Percentiles rank a stretch among this genome's conserved stretches.
Conservation (phyloP, 2,888 invertebrate species). For the Autographa pulchrina region DNA sequence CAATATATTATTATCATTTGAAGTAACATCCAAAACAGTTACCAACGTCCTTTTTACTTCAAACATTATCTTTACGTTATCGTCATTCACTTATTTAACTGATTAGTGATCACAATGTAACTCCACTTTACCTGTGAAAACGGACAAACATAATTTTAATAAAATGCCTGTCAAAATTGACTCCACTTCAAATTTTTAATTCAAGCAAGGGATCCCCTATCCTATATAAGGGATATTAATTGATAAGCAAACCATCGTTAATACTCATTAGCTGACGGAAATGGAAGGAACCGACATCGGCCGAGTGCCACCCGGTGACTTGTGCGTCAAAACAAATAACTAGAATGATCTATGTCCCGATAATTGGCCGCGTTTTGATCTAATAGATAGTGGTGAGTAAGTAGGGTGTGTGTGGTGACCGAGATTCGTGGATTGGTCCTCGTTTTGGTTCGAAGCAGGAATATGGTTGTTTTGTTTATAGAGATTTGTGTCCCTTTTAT, state of each 20-base stretch:
- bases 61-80: too few relatives aligned
- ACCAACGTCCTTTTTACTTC: too few relatives aligned
- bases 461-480: neutral
- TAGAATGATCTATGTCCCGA: constrained; percentile 81
- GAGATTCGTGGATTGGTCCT: constrained; percentile 29
- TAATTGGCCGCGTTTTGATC: constrained; percentile 82
- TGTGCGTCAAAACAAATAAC: constrained; percentile 84
- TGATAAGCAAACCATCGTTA: constrained; percentile 57
- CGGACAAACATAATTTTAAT: constrained; percentile 5
- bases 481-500: neutral
- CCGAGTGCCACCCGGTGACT: constrained; percentile 46
- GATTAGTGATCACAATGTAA: neutral
- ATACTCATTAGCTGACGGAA: constrained; percentile 61
- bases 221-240: constrained; percentile 30
- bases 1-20: too few relatives aligned
- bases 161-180: constrained; percentile 25
- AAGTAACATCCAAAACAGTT: too few relatives aligned
- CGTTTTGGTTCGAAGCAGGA: neutral
- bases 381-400: constrained; percentile 69
- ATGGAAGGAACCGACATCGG: constrained; percentile 49
- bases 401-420: constrained; percentile 46
- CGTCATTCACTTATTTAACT: neutral
- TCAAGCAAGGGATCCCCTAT: constrained; percentile 28
- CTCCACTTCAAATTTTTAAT: constrained; percentile 40
- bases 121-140: neutral